Evolutionary conservation across 2,113 vertebrate species (phyloP).

Genomic region (Megalops atlanticus): DNA sequence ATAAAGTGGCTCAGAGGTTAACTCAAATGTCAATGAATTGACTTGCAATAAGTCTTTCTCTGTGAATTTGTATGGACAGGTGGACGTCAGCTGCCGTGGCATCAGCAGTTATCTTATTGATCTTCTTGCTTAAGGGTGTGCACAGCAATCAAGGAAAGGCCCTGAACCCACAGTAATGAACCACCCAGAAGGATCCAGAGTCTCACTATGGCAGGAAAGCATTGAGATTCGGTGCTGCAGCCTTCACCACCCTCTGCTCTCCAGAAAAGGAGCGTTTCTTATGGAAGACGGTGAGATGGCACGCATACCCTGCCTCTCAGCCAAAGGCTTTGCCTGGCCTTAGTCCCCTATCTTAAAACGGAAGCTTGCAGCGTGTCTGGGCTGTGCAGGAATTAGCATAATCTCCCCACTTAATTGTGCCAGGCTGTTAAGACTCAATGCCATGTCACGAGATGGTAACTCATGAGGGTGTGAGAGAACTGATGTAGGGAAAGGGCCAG

Average conservation of each 20-base stretch:
- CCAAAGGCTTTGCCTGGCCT: not conserved
- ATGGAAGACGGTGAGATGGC: not conserved
- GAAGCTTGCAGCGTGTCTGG: not conserved
- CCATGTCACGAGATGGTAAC: not conserved
- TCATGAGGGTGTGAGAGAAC: not conserved
- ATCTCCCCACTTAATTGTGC: not conserved
- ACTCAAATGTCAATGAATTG: not conserved
- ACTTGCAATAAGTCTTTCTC: not conserved
- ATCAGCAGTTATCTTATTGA: not conserved
- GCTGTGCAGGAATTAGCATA: not conserved
- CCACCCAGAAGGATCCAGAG: not conserved
- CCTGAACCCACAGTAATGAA: not conserved
- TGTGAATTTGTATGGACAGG: not conserved
- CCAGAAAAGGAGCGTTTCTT: not conserved
- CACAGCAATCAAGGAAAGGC: not conserved
- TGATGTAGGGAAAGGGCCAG: not conserved
- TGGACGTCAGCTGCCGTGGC: not conserved
- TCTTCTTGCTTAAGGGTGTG: not conserved
- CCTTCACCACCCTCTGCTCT: too few relatives aligned
- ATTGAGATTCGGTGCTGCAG: not conserved
- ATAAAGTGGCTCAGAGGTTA: not conserved
- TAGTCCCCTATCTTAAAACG: not conserved
- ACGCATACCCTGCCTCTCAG: not conserved
- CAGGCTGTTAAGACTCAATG: not conserved
- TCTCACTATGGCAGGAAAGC: not conserved